phyloP scores from a whole-genome alignment of 1,140 invertebrate genomes.

The Holotrichia oblita region DNA sequence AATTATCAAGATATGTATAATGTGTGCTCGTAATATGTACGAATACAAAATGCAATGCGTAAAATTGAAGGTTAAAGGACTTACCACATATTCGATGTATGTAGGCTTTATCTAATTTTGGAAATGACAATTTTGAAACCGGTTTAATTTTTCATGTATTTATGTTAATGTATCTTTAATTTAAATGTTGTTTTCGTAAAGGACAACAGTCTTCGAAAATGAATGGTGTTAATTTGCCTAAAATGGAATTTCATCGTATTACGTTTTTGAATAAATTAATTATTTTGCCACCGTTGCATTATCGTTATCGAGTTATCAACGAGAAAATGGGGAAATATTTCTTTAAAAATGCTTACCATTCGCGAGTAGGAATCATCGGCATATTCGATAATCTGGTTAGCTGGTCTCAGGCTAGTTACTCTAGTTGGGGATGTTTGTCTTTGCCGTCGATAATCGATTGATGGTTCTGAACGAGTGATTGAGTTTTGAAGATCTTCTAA shows the following conservation, averaged over 20 bases:
- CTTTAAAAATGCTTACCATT: constrained; percentile 47
- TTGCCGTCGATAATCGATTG: constrained; percentile 44
- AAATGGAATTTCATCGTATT: constrained; percentile 27
- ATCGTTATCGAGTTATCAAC: background rate
- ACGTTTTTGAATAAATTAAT: background rate
- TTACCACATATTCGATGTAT: background rate
- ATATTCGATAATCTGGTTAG: constrained; percentile 58
- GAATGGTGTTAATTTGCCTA: background rate
- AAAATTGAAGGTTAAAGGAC: background rate
- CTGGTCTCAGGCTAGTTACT: constrained; percentile 51
- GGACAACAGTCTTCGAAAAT: background rate
- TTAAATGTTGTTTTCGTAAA: background rate
- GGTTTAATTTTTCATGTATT: constrained; percentile 11
- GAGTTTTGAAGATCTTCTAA: constrained; percentile 60
- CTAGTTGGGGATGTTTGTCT: constrained; percentile 54
- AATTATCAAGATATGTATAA: too few relatives aligned
- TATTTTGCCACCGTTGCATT: background rate
- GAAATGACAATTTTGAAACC: constrained; percentile 5
- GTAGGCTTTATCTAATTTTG: constrained; percentile 17
- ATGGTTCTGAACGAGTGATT: constrained; percentile 54
- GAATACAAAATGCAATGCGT: background rate
- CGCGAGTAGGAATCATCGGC: constrained; percentile 59
- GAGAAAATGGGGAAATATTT: too few relatives aligned
- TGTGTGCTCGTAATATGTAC: too few relatives aligned
- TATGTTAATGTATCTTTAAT: background rate